Base-by-base conservation (phyloP, 2,113 vertebrate species). In the Rynchops niger region DNA sequence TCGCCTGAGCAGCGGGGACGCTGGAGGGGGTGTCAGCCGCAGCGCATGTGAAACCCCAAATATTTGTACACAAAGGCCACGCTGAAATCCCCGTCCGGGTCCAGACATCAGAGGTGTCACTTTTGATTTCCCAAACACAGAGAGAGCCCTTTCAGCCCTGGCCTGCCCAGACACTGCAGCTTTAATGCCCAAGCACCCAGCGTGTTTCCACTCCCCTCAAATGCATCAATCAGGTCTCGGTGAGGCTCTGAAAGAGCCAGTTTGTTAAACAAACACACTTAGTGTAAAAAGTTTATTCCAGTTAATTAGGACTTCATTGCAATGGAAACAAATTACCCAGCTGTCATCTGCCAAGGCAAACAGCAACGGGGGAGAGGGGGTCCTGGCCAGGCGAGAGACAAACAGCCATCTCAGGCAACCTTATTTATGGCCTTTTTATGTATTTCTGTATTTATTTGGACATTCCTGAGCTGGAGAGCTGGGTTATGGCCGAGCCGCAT, bases 281-380 rank as follows among this genome's bases (percentile, higher is more conserved):
- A 98, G 98, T 98, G 97, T 97, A 98, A 98, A 98, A 98, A 97
- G 97, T 98, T 98, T 98, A 98, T 98, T 97, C 97, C 98, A 98
- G 97, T 97, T 98, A 98, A 98, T 98, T 98, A 97, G 97, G 97
- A 96, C 97, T 98, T 98, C 96, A 97, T 97, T 98, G 97, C 97
- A 98, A 97, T 98, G 97, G 98, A 98, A 98, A 98, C 97, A 98
- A 97, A 98, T 98, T 98, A 98, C 95, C 95, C 95, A 80, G 92
- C 90, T 96, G 96, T 90, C 96, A 92, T 85, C 80, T 94, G 98
- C 97, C 98, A 98, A 98, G 95, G 92, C 94, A 97, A 98, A 98
- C 96, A 98, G 95, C 78, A 47, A 32, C 3, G 1, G 96, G 90
- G 95, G 82, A 97, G 95, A 52, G 29, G 90, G 95, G 93, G 95